These are phyloP conservation scores for Cryptomyrus ogoouensis DNA, from an alignment of 2,113 vertebrate genomes.

Conservation along the genomic window DNA sequence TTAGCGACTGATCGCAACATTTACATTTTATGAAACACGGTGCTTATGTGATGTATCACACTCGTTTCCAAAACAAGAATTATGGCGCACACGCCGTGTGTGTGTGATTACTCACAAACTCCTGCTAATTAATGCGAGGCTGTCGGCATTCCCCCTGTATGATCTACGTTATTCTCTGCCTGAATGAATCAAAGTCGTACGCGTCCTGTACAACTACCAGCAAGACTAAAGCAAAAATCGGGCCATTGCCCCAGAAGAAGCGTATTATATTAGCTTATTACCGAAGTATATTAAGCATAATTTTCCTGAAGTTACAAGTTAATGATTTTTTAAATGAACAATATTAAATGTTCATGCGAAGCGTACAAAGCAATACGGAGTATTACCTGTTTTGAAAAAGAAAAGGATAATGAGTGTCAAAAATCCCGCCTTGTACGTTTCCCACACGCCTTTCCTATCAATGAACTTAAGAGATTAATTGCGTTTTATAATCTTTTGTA, in stretches of 20 bases:
- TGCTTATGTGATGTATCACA: neutral
- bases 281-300: conserved; percentile 3
- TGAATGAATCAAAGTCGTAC: neutral
- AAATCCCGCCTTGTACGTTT: conserved; percentile 21
- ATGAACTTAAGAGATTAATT: conserved; percentile 40
- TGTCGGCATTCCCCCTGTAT: neutral
- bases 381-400: conserved; percentile 18
- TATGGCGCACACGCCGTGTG: neutral
- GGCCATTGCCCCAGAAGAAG: neutral
- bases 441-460: conserved; percentile 39
- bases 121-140: neutral
- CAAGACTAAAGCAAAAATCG: neutral
- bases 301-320: conserved; percentile 12
- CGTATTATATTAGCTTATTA: conserved; percentile 4
- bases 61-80: neutral
- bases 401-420: conserved; percentile 1
- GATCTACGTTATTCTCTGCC: neutral
- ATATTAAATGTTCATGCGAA: conserved; percentile 13
- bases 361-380: conserved; percentile 21
- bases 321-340: neutral
- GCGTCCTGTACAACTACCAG: neutral
- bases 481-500: conserved; percentile 54
- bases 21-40: neutral
- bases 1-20: neutral
- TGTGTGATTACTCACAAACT: neutral